A percentile compares a stretch with the other conserved stretches of the same genome.
These are phyloP conservation scores for Automeris io DNA, from an alignment of 2,888 invertebrate genomes.

Conservation along the genomic window DNA sequence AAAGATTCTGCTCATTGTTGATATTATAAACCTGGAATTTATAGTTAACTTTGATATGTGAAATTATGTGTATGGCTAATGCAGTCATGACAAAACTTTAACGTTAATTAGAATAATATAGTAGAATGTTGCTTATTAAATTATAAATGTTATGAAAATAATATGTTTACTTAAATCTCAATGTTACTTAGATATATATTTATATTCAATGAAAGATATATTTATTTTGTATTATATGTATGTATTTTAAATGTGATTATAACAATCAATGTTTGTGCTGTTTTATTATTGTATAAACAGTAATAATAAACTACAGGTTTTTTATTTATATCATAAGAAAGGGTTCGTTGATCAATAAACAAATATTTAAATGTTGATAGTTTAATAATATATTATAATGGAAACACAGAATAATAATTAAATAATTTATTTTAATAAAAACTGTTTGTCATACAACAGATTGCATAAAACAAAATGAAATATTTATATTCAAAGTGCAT, in stretches of 20 bases:
- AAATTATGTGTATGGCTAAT: not conserved
- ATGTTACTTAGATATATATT: not conserved
- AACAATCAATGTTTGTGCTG: conserved; percentile 2
- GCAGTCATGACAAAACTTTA: not conserved
- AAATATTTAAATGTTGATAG: too few relatives aligned
- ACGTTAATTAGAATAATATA: not conserved
- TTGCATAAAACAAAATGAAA: too few relatives aligned
- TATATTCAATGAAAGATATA: not conserved
- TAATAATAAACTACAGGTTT: too few relatives aligned
- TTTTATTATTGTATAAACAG: not conserved
- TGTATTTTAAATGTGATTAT: conserved; percentile 8
- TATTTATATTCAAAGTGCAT: too few relatives aligned
- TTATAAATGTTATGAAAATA: not conserved
- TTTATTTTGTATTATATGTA: conserved; percentile 6
- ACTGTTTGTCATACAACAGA: too few relatives aligned
- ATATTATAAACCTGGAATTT: too few relatives aligned
- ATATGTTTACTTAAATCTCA: conserved; percentile 1
- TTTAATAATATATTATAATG: too few relatives aligned
- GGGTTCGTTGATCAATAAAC: too few relatives aligned
- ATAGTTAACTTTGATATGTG: not conserved
- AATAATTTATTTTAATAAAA: too few relatives aligned
- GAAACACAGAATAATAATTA: too few relatives aligned
- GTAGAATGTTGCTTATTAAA: not conserved
- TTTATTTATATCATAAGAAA: too few relatives aligned
- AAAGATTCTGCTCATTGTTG: too few relatives aligned